phyloP scores from a whole-genome alignment of 2,888 invertebrate species.

The Polietes domitor region DNA sequence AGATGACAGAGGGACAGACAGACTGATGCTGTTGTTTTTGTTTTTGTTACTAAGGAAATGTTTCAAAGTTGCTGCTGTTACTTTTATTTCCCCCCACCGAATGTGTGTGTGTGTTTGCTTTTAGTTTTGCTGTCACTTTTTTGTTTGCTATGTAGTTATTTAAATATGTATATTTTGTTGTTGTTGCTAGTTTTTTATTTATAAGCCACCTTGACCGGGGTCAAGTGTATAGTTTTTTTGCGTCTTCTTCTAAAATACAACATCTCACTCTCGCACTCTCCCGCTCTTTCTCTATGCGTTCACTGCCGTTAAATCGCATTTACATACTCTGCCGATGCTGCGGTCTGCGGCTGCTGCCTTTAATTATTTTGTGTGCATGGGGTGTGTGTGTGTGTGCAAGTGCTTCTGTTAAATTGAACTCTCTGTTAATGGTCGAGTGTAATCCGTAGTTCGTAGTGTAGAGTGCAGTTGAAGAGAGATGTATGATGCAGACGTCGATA shows the following conservation, averaged over 20 bases:
- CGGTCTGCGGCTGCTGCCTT: no score
- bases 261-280: background rate
- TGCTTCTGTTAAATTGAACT: background rate
- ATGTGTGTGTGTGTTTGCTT: constrained; percentile 5
- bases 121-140: background rate
- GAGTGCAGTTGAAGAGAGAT: no score
- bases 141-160: background rate
- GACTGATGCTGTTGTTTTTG: background rate
- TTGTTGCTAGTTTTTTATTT: constrained; percentile 26
- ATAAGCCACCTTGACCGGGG: constrained; percentile 60
- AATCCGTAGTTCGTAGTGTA: no score
- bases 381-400: background rate
- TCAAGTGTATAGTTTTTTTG: constrained; percentile 52
- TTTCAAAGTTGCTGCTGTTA: background rate
- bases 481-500: no score
- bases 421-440: no score
- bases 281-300: background rate
- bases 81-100: background rate
- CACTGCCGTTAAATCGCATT: background rate
- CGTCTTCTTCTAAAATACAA: background rate
- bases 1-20: background rate
- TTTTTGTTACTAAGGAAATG: background rate
- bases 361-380: background rate
- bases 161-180: constrained; percentile 15
- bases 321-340: background rate